phyloP scores from a whole-genome alignment of 37 sponge, comb jelly and placozoan genomes.

The Ianthella basta region DNA sequence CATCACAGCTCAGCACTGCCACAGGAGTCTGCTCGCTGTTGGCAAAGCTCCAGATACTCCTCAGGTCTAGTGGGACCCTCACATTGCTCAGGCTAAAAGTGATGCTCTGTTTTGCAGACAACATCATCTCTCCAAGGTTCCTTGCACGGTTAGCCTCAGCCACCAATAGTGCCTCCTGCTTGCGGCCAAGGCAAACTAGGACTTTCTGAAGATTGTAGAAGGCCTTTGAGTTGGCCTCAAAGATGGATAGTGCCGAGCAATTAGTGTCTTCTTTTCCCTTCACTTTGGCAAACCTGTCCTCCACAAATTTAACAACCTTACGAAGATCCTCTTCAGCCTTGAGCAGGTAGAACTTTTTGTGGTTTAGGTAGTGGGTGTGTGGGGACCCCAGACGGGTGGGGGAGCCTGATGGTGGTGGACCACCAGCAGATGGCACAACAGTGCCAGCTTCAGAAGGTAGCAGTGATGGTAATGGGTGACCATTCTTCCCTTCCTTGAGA shows the following conservation, averaged over 20 bases:
- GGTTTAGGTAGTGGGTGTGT: not conserved
- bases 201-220: conserved; percentile 62
- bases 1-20: conserved; percentile 52
- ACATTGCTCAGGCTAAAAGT: not conserved
- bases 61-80: conserved; percentile 39
- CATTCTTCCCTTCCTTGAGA: too few relatives aligned
- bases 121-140: conserved; percentile 73
- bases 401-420: too few relatives aligned
- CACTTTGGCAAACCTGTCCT: not conserved
- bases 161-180: conserved; percentile 49
- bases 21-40: conserved; percentile 32
- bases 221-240: conserved; percentile 65
- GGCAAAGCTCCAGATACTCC: conserved; percentile 25
- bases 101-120: conserved; percentile 25
- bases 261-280: not conserved
- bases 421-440: too few relatives aligned
- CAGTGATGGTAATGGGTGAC: too few relatives aligned
- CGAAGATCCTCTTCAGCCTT: not conserved
- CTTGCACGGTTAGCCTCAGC: conserved; percentile 75
- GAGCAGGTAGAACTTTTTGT: conserved; percentile 14
- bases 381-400: too few relatives aligned
- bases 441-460: too few relatives aligned
- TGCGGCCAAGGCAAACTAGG: conserved; percentile 24
- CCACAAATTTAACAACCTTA: not conserved
- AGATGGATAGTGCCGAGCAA: conserved; percentile 55